Evolutionary conservation across 2,113 vertebrate species (phyloP), one percentile per base, ranked within the genome.

Genomic region (Urocolius indicus): DNA sequence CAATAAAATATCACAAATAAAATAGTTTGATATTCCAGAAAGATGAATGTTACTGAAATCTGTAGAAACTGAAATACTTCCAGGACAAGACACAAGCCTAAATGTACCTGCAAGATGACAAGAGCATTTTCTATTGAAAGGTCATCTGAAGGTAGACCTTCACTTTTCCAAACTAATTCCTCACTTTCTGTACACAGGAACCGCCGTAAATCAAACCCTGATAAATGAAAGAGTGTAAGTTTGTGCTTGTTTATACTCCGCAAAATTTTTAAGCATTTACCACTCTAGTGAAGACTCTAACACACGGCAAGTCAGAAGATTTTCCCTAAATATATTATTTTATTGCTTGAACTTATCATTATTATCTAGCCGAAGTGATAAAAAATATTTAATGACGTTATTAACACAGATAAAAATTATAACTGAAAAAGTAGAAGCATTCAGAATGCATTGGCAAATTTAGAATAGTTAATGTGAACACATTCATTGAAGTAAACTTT

Each of bases 151-250:
- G 99, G 99, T 43, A 99, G 97, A 20, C 99, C 99, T 98, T 99
- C 99, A 97, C 99, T 99, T 96, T 99, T 99, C 99, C 99, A 99
- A 95, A 99, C 99, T 95, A 99, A 93, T 90, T 99, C 99, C 63
- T 99, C 99, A 89, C 99, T 99, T 97, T 99, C 99, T 66, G 99
- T 98, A 94, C 99, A 99, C 92, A 99, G 98, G 97, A 99, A 99
- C 27, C 98, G 98, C 22, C 98, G 98, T 84, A 99, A 96, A 97
- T 99, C 97, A 26, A 99, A 99, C 93, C 98, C 99, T 99, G 95
- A 59, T 48, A 96, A 96, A 95, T 15, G 9, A 90, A 94, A 94
- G 7, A 72, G 16, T 32, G 4, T 43, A 74, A 84, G 29, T 61
- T 83, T 58, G 16, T 78, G 48, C 27, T 38, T 74, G 73, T 43